Evolutionary conservation across 2,888 invertebrate genomes (phyloP), one percentile per base, ranked within the genome.

Genomic region (Heliconius ismenius): DNA sequence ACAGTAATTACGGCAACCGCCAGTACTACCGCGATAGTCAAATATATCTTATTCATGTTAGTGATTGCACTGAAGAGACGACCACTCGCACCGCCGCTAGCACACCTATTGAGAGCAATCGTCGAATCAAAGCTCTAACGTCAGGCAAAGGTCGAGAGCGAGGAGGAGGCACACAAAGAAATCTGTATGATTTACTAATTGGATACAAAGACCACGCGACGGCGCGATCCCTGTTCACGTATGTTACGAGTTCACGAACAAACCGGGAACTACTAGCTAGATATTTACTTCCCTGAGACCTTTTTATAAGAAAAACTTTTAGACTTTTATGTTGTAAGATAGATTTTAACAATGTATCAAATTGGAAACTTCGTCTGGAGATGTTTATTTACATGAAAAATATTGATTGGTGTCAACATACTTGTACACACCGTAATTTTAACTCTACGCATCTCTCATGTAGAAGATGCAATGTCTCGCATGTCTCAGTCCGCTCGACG

Each of bases 1-100:
- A 81, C 79, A 32, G 39, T n/a, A 4, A 73, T 54, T 36, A 80
- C 64, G n/a, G 77, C 73, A 18, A 83, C 67, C 9, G 78, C 78
- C 72, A 81, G 32, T 54, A 80, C 72, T 63, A 83, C 64, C 63
- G 79, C 64, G 54, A 80, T 62, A 73, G 80, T 77, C 32, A 80
- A 78, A 74, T 80, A 78, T 62, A 78, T 24, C 73, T 78, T 81
- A 78, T 81, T 83, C 83, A 85, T 84, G 65, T 77, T 78, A 76
- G 63, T 11, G 63, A 76, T 0, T 11, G 39, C 39, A 11, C 21
- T 32, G 28, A 76, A 39, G 73, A 80, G 76, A 82, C 79, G 76
- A 75, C 78, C 76, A 79, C 60, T 72, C 76, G 49, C 60, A 26
- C 64, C 65, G 32, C 58, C 70, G 72, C 75, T 76, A 69, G 72